These are phyloP conservation scores for Griposia aprilina DNA, from an alignment of 2,888 invertebrate species.

Conservation along the genomic window DNA sequence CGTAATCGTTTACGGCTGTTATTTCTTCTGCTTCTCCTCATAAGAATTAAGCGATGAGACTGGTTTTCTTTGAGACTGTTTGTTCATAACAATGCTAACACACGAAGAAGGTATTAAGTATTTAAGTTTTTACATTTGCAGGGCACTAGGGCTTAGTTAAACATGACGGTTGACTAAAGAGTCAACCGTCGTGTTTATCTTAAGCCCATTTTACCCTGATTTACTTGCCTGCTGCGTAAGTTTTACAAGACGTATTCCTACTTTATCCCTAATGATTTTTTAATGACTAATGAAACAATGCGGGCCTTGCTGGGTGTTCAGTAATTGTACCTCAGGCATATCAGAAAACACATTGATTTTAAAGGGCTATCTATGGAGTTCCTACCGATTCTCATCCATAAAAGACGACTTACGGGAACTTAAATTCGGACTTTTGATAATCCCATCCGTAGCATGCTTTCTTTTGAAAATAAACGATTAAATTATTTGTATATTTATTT, in stretches of 20 bases:
- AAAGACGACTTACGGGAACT: background rate
- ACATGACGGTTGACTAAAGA: too few species aligned
- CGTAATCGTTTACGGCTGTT: too few species aligned
- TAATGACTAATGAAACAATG: background rate
- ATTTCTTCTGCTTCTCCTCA: too few species aligned
- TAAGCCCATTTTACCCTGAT: conserved; percentile 92
- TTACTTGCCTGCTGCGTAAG: conserved; percentile 92
- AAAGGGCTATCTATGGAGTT: background rate
- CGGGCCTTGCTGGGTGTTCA: background rate
- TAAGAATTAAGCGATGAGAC: background rate
- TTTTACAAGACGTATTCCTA: conserved; percentile 31
- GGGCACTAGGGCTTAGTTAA: too few species aligned
- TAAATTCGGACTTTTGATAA: background rate
- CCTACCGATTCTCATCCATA: background rate
- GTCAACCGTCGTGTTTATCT: conserved; percentile 96
- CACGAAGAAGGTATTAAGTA: too few species aligned
- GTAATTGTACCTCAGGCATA: background rate
- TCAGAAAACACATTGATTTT: background rate
- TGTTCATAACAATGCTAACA: too few species aligned
- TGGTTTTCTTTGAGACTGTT: too few species aligned
- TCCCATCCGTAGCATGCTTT: background rate
- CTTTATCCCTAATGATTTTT: too few species aligned
- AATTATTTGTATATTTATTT: background rate
- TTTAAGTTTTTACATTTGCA: background rate
- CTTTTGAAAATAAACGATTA: background rate